Evolutionary conservation across 2,888 invertebrate species (phyloP), one percentile per base, ranked within the genome.

Genomic region (Melinopterus prodromus): DNA sequence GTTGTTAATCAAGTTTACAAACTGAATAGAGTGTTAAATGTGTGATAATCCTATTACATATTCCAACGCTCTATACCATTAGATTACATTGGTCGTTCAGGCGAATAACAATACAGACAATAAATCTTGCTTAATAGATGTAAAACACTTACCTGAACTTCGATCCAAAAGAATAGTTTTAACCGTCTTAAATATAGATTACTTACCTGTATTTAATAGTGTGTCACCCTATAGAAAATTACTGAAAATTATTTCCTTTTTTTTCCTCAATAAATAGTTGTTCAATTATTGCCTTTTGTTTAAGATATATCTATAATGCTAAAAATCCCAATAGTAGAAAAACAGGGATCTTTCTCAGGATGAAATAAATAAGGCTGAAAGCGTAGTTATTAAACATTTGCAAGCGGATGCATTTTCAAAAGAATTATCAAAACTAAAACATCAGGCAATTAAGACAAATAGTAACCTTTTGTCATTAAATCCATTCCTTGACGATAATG

Each of bases 401-500:
- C n/a, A n/a, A n/a, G n/a, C n/a, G n/a, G n/a, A n/a, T 3, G 16
- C 3, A n/a, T 70, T 16, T 71, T 69, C 35, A 16, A 6, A 71
- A n/a, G 77, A 77, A 69, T n/a, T n/a, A 76, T n/a, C 36, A 37
- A 70, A 0, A 35, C n/a, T 36, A 6, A n/a, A 26, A 69, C 7
- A 12, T 3, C 26, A 77, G 14, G 6, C 70, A 16, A 70, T 70
- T 6, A 6, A 14, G 14, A 6, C 70, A 6, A 70, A 78, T 3
- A 78, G 78, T 71, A 70, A 70, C 15, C n/a, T 81, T 2, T 16
- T 77, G 16, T 38, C 76, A 6, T 71, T 84, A 7, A 84, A 82
- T 77, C 83, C 83, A 4, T 83, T 83, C 69, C 16, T 84, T 6
- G 84, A 85, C 26, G 15, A 74, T 6, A 16, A 74, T 6, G 76